These are phyloP conservation scores for Urocyon cinereoargenteus DNA, from an alignment of 2,797 vertebrate genomes.

Conservation along the genomic window DNA sequence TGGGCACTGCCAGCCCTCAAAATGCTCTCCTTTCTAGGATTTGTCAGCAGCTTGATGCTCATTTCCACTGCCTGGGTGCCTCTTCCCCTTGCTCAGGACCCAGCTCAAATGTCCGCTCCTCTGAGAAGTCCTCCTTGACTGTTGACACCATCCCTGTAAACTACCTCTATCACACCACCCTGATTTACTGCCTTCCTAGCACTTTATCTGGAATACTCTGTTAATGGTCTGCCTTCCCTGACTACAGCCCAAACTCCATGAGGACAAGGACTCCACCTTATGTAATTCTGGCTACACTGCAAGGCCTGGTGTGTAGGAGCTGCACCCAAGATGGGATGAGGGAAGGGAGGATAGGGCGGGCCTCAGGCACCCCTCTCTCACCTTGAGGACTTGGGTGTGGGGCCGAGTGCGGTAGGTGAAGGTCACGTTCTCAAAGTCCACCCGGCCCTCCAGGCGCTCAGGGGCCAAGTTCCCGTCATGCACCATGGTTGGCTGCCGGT, in stretches of 20 bases:
- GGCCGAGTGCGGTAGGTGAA: conserved; percentile 96
- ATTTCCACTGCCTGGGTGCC: background rate
- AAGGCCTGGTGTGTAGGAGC: background rate
- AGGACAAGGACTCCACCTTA: background rate
- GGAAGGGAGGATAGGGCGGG: background rate
- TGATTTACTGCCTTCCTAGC: background rate
- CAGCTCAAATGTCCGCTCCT: background rate
- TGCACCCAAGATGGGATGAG: rapidly evolving
- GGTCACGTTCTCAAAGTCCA: conserved; percentile 95
- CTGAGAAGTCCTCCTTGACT: background rate
- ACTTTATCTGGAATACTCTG: background rate
- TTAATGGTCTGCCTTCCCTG: background rate
- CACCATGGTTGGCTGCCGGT: conserved; percentile 92
- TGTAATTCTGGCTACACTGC: rapidly evolving
- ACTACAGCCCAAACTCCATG: background rate
- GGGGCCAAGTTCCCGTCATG: conserved; percentile 91
- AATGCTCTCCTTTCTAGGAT: background rate
- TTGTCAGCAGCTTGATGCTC: background rate
- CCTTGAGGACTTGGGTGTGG: conserved; percentile 93
- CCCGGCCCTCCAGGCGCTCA: conserved; percentile 91
- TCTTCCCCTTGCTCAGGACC: background rate
- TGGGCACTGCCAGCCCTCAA: background rate
- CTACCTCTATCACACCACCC: background rate
- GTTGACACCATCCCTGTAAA: background rate
- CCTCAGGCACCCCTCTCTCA: conserved; percentile 54